Base-by-base conservation (phyloP, 1,140 invertebrate species). In the Ptiloglossa arizonensis region DNA sequence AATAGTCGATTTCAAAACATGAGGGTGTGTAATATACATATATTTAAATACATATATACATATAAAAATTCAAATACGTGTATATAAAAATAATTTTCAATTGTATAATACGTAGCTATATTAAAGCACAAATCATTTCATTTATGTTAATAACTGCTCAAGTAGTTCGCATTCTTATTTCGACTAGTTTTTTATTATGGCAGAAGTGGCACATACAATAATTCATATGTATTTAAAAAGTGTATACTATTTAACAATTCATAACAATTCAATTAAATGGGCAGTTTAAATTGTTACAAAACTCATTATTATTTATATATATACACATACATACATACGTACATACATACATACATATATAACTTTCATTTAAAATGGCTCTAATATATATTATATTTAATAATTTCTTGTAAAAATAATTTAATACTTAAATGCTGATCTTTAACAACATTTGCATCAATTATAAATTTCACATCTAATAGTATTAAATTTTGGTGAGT, bases 71-170 rank as follows among this genome's bases (percentile, higher is more conserved):
- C 6, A 63, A 52, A 52, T 76, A 48, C 59, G 44, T 44, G 5
- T 54, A 56, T 78, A 63, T 46, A 64, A 48, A 57, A 73, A 73
- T 73, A 78, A 46, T 35, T 57, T 38, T 57, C 17, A n/a, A 72
- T 13, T 17, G 24, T 17, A 48, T 13, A 52, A 52, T 67, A 44
- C 52, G 11, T 15, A 44, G 1, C 15, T 72, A 29, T 5, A 48
- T 35, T 56, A 46, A 15, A 46, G 17, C 13, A 60, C 41, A 57
- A 48, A 50, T 69, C 4, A 19, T 17, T 52, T 27, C 6, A 19
- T 46, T 41, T 69, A 15, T 41, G 22, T 8, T 56, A 44, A 62
- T 62, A 46, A 9, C 35, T 32, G 3, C 6, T 13, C 5, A 56
- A 56, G 35, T 11, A 41, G 19, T 63, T 56, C 13, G 13, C 6